Percentiles rank a stretch among this genome's conserved stretches.
phyloP scores from a whole-genome alignment of 2,888 invertebrate genomes.

The Apotomis capreana region DNA sequence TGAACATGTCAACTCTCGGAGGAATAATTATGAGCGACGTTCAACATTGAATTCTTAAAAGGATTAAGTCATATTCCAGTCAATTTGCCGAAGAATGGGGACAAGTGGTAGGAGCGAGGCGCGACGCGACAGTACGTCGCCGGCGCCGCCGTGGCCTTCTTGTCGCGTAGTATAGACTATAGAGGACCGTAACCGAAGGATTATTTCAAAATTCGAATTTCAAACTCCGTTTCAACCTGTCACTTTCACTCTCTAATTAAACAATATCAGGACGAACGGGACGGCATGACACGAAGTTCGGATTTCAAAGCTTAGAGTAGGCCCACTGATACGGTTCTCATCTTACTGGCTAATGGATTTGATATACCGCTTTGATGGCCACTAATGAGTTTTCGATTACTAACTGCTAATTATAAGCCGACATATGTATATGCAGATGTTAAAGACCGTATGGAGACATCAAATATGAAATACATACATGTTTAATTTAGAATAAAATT shows the following conservation, averaged over 20 bases:
- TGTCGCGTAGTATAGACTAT: too few species aligned
- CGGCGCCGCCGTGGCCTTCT: conserved; percentile 44
- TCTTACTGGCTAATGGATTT: conserved; percentile 58
- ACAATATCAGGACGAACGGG: too few species aligned
- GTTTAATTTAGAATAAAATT: background rate
- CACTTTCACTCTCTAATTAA: too few species aligned
- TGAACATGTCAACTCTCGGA: conserved; percentile 8
- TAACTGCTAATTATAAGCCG: conserved; percentile 27
- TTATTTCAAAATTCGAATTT: too few species aligned
- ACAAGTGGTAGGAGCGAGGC: conserved; percentile 63
- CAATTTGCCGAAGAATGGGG: conserved; percentile 75
- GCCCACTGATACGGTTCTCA: conserved; percentile 48
- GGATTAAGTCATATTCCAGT: conserved; percentile 75
- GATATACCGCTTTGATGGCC: conserved; percentile 44
- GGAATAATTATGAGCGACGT: conserved; percentile 49
- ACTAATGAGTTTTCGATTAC: conserved; percentile 41
- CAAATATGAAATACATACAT: background rate
- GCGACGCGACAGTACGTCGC: conserved; percentile 62
- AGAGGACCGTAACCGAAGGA: too few species aligned
- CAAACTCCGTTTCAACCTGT: too few species aligned
- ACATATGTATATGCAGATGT: conserved; percentile 24
- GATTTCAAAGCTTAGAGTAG: background rate
- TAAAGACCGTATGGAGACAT: conserved; percentile 1
- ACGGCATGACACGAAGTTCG: too few species aligned
- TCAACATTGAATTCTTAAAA: conserved; percentile 66